phyloP scores from a whole-genome alignment of 2,113 vertebrate species.

The Carlito syrichta region DNA sequence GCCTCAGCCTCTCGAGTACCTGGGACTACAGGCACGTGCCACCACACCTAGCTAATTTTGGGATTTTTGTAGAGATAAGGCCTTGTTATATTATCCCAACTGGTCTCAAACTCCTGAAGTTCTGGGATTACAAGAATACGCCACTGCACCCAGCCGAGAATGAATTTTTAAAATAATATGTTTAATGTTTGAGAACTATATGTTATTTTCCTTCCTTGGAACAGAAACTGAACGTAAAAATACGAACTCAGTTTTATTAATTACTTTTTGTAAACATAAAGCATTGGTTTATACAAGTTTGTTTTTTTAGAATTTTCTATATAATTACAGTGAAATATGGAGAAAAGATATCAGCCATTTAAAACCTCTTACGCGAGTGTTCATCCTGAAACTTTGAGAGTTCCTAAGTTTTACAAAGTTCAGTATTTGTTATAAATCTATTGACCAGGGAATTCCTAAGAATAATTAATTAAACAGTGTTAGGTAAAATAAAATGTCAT shows the following conservation, averaged over 20 bases:
- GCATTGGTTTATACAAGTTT: neutral
- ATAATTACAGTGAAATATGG: neutral
- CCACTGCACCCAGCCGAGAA: neutral
- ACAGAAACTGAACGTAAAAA: neutral
- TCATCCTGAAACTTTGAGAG: slow-evolving; percentile 26
- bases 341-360: neutral
- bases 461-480: neutral
- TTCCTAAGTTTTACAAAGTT: slow-evolving; percentile 6
- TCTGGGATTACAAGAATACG: too few species aligned
- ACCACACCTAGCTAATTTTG: too few species aligned
- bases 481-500: neutral
- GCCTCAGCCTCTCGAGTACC: too few species aligned
- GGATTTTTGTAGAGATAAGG: too few species aligned
- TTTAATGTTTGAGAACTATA: neutral
- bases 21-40: too few species aligned
- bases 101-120: too few species aligned
- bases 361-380: neutral
- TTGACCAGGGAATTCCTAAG: neutral
- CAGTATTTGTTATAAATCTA: slow-evolving; percentile 13
- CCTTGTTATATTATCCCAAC: too few species aligned
- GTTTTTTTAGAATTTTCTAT: slow-evolving; percentile 12
- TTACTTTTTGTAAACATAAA: slow-evolving; percentile 1
- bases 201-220: neutral
- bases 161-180: neutral
- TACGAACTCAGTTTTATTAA: neutral